Evolutionary conservation across 2,797 vertebrate species (phyloP).

Genomic region (Periophthalmus magnuspinnatus): DNA sequence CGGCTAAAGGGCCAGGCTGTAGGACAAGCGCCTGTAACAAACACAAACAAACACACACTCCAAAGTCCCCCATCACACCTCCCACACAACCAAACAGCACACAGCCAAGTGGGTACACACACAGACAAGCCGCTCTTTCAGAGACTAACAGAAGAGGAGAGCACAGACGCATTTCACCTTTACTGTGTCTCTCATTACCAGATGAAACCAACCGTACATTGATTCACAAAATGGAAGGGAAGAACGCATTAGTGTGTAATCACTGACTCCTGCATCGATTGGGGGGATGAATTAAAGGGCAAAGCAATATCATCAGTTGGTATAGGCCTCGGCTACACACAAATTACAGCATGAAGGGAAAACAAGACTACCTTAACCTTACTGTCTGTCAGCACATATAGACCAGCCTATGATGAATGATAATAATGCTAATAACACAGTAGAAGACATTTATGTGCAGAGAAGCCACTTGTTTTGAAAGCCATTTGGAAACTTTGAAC

Average conservation of each 20-base stretch:
- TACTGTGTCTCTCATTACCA: slow-evolving; percentile 81
- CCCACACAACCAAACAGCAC: slow-evolving; percentile 44
- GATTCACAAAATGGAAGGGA: slow-evolving; percentile 81
- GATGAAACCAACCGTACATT: slow-evolving; percentile 77
- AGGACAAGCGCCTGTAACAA: slow-evolving; percentile 74
- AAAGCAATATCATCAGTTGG: slow-evolving; percentile 79
- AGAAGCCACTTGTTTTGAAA: slow-evolving; percentile 63
- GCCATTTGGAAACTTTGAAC: slow-evolving; percentile 59
- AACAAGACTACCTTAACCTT: slow-evolving; percentile 73
- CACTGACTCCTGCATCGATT: slow-evolving; percentile 79
- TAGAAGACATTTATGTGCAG: slow-evolving; percentile 57
- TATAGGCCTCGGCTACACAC: slow-evolving; percentile 72
- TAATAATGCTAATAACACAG: slow-evolving; percentile 71
- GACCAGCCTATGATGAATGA: slow-evolving; percentile 64
- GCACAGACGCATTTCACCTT: slow-evolving; percentile 76
- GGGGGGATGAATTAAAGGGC: slow-evolving; percentile 80
- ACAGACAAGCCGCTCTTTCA: slow-evolving; percentile 39
- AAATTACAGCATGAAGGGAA: slow-evolving; percentile 77
- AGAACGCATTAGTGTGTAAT: slow-evolving; percentile 81
- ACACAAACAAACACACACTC: slow-evolving; percentile 72
- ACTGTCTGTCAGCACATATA: slow-evolving; percentile 69
- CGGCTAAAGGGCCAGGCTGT: slow-evolving; percentile 69
- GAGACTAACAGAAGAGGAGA: slow-evolving; percentile 64
- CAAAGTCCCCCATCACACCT: slow-evolving; percentile 39
- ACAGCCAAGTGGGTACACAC: slow-evolving; percentile 25